These are phyloP conservation scores for Fissipunctia ypsillon DNA, from an alignment of 2,888 invertebrate species.

Conservation along the genomic window DNA sequence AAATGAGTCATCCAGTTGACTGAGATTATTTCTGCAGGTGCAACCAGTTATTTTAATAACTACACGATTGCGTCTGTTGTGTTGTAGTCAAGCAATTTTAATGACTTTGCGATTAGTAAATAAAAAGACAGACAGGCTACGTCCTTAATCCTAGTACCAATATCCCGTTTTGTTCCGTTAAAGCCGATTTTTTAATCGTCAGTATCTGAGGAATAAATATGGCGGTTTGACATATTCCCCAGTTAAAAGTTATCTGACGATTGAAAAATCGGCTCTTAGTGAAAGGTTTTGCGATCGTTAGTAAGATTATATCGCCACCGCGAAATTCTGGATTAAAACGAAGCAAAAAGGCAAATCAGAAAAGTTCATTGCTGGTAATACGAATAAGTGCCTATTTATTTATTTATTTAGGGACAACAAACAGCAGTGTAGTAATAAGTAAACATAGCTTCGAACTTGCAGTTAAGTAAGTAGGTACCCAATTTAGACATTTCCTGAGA, in stretches of 20 bases:
- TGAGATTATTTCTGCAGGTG: constrained; percentile 41
- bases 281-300: constrained; percentile 15
- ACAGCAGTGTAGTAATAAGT: too few species aligned
- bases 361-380: background rate
- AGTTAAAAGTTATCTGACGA: too few species aligned
- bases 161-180: background rate
- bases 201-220: too few species aligned
- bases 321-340: background rate
- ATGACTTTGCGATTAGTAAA: background rate
- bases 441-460: too few species aligned
- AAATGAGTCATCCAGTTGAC: constrained; percentile 55
- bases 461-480: constrained; percentile 20
- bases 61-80: constrained; percentile 22
- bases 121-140: too few species aligned
- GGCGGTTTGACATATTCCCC: too few species aligned
- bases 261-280: too few species aligned
- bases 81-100: background rate
- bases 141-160: background rate
- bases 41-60: constrained; percentile 23
- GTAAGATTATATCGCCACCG: constrained; percentile 10
- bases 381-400: too few species aligned
- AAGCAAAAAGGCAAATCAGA: background rate
- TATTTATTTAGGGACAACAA: too few species aligned
- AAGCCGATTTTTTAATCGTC: too few species aligned
- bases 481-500: constrained; percentile 17